Percentiles rank a stretch among this genome's conserved stretches.
phyloP scores from a whole-genome alignment of 2,888 invertebrate species.

The Leptinotarsa tumamoca region DNA sequence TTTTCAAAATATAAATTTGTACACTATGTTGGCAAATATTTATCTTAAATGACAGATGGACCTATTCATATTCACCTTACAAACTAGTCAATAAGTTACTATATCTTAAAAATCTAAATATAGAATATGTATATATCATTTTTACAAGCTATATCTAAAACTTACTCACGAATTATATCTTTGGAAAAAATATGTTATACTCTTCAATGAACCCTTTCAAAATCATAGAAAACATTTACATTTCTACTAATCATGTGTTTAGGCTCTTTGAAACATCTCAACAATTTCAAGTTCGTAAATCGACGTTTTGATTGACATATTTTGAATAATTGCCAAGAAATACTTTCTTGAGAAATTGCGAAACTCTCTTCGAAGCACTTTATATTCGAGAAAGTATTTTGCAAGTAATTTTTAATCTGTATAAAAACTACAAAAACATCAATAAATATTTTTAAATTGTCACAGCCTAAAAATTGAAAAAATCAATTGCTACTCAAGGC shows the following conservation, averaged over 20 bases:
- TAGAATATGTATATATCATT: constrained; percentile 45
- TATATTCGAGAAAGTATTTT: constrained; percentile 32
- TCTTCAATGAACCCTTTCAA: constrained; percentile 35
- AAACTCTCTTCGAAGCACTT: constrained; percentile 11
- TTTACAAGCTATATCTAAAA: constrained; percentile 42
- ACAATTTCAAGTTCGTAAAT: constrained; percentile 40
- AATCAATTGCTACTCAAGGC: constrained; percentile 43
- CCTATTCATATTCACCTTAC: constrained; percentile 46
- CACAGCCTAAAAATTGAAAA: constrained; percentile 61
- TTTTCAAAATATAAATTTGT: constrained; percentile 20
- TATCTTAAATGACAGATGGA: constrained; percentile 31
- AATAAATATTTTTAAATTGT: constrained; percentile 55
- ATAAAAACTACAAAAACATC: constrained; percentile 54
- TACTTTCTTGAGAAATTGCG: constrained; percentile 28
- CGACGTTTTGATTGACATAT: constrained; percentile 45
- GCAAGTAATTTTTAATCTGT: constrained; percentile 38
- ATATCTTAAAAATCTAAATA: constrained; percentile 51
- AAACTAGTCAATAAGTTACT: constrained; percentile 57
- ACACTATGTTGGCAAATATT: constrained; percentile 37
- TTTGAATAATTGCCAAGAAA: constrained; percentile 40
- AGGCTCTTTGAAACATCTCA: constrained; percentile 48
- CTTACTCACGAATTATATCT: constrained; percentile 47
- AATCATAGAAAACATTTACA: constrained; percentile 29
- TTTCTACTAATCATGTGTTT: constrained; percentile 33
- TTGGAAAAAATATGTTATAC: constrained; percentile 46